These are phyloP conservation scores for Spatulosminthurus flaviceps DNA, from an alignment of 2,888 invertebrate species.

Conservation along the genomic window DNA sequence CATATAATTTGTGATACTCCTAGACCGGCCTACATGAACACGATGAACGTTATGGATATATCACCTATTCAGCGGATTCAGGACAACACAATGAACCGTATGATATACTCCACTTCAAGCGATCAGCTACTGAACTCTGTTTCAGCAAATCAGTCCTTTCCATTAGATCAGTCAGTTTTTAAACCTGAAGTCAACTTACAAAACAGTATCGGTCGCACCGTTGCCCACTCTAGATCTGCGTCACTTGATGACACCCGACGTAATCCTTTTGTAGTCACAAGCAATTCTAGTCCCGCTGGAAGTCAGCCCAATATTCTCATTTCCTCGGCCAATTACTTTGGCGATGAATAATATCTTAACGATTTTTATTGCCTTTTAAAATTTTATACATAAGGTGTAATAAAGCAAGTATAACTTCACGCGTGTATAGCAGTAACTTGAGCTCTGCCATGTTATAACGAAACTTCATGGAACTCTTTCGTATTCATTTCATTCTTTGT, in stretches of 20 bases:
- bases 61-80: conserved; percentile 55
- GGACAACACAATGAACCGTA: conserved; percentile 47
- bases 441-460: no score
- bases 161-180: neutral
- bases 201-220: neutral
- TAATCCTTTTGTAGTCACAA: conserved; percentile 50
- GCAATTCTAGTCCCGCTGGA: conserved; percentile 42
- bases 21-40: conserved; percentile 48
- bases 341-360: conserved; percentile 32
- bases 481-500: no score
- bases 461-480: no score
- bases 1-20: conserved; percentile 56
- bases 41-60: conserved; percentile 39
- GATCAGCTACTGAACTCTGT: conserved; percentile 22
- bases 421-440: no score
- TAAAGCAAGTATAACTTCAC: conserved; percentile 1
- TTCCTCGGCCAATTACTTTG: conserved; percentile 56
- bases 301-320: conserved; percentile 52
- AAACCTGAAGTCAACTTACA: no score
- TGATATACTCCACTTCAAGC: conserved; percentile 54
- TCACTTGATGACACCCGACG: conserved; percentile 35
- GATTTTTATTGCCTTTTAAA: neutral
- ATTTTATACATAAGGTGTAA: neutral
- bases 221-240: conserved; percentile 41
- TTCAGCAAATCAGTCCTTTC: neutral